Evolutionary conservation across 2,113 vertebrate genomes (phyloP), one percentile per base, ranked within the genome.

Genomic region (Mesocricetus auratus): DNA sequence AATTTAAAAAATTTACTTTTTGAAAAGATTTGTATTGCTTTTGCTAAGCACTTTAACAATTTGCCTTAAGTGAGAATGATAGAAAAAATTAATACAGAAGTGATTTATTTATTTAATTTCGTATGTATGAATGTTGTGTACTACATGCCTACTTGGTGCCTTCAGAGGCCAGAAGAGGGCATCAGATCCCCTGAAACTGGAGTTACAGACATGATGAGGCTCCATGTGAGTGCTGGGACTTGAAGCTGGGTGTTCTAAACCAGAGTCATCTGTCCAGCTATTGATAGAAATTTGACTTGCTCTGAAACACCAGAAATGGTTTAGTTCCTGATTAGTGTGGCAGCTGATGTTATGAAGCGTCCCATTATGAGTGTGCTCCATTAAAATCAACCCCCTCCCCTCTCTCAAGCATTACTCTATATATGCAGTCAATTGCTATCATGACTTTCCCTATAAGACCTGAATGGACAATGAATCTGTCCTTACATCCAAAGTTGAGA

Each of bases 201-300:
- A 83, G 79, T 60, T 83, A 60, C 56, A 60, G n/a, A 29, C 6
- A 13, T 60, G 13, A 56, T 8, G 36, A 82, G 56, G 7, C 36
- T 58, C 79, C n/a, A 9, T 83, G 36, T 60, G 53, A 1, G 36
- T 56, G 11, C 36, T 15, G 3, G 22, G n/a, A 82, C 60, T 83
- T 83, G n/a, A 83, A 60, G 7, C 12, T 83, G n/a, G 79, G 22
- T 83, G 22, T 60, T 83, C 79, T 39, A 83, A 39, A 16, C 22
- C 53, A 60, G 56, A 60, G 56, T 29, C 53, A 82, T 58, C 36
- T 60, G 31, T 60, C 36, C 56, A 82, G 36, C 22, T 36, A 22
- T 82, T 86, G 29, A 68, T n/a, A 82, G 3, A 86, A 82, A 85
- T 74, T 97, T 90, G 7, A 56, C 45, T 94, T 94, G 33, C 17